Evolutionary conservation across 2,888 invertebrate species (phyloP).

Genomic region (Hemicrepidius hirtus): DNA sequence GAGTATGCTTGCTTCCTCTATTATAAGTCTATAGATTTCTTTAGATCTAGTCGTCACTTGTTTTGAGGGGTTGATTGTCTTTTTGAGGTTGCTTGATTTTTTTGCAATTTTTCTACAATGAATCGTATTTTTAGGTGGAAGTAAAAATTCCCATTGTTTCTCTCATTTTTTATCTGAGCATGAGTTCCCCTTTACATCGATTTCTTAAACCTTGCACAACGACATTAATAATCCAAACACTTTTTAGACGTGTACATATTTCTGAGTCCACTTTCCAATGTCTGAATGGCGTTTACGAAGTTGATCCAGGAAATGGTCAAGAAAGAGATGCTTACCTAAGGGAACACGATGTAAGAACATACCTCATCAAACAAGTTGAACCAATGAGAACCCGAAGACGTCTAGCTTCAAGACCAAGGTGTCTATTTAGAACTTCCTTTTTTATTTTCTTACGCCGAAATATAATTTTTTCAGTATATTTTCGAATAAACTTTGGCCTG

Average conservation of each 20-base stretch:
- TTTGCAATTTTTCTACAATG: too few relatives aligned
- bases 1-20: too few relatives aligned
- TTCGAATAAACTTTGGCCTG: constrained; percentile 70
- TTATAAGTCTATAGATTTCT: too few relatives aligned
- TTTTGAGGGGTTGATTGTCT: too few relatives aligned
- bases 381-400: constrained; percentile 78
- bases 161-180: too few relatives aligned
- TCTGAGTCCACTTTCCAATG: constrained; percentile 92
- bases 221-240: too few relatives aligned
- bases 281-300: constrained; percentile 91
- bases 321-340: constrained; percentile 88
- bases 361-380: constrained; percentile 88
- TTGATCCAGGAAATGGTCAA: constrained; percentile 93
- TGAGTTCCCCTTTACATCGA: too few relatives aligned
- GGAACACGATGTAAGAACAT: constrained; percentile 91
- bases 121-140: too few relatives aligned
- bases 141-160: too few relatives aligned
- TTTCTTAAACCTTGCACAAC: too few relatives aligned
- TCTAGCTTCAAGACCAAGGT: constrained; percentile 73
- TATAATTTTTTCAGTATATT: constrained; percentile 66
- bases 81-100: too few relatives aligned
- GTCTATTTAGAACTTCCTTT: constrained; percentile 36
- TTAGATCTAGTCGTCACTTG: too few relatives aligned
- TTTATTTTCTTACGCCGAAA: background rate
- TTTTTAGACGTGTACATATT: constrained; percentile 97